These are phyloP conservation scores for Procambarus clarkii DNA, from an alignment of 1,140 invertebrate species.

Conservation along the genomic window DNA sequence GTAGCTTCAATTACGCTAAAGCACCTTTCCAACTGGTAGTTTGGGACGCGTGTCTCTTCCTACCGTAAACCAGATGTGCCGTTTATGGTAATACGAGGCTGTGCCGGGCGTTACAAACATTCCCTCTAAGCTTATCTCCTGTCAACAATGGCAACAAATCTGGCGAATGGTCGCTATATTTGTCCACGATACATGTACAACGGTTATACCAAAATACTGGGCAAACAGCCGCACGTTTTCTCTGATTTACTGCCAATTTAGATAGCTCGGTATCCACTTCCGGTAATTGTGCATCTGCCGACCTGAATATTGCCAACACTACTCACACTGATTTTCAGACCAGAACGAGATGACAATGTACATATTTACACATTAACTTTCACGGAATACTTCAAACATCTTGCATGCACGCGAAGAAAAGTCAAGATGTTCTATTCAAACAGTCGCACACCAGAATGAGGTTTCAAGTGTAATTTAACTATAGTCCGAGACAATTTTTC, in stretches of 20 bases:
- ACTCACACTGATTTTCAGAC: neutral
- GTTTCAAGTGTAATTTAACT: too few relatives aligned
- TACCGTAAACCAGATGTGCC: too few relatives aligned
- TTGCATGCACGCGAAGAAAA: too few relatives aligned
- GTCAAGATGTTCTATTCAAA: too few relatives aligned
- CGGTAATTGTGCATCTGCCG: neutral
- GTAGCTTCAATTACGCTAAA: too few relatives aligned
- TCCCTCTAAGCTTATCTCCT: too few relatives aligned
- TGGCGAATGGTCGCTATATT: neutral
- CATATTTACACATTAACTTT: neutral
- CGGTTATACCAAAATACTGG: neutral
- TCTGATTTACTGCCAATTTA: neutral
- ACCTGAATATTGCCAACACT: neutral
- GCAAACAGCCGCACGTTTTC: neutral
- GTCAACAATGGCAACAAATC: neutral
- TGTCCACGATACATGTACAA: neutral
- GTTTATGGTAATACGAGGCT: too few relatives aligned
- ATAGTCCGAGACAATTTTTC: too few relatives aligned
- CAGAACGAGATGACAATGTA: neutral
- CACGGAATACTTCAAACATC: neutral
- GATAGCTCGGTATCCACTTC: neutral
- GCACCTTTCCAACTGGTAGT: too few relatives aligned
- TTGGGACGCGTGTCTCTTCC: too few relatives aligned
- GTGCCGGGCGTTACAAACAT: too few relatives aligned
- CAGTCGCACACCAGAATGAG: too few relatives aligned